Conservation (phyloP, 2,797 vertebrate species). For the Syngnathus rostellatus region DNA sequence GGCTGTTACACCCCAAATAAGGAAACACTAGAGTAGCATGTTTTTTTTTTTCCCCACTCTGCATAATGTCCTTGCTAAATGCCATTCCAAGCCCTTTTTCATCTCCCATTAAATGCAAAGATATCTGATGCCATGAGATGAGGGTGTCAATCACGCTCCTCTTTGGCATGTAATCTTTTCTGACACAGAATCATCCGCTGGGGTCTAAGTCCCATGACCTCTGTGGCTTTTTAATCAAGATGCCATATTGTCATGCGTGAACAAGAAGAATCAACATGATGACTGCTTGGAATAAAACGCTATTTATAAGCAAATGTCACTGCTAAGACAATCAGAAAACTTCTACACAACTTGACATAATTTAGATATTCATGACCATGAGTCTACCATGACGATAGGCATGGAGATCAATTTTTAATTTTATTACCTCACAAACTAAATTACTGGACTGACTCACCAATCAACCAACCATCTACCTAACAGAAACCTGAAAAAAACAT, state of each 20-base stretch:
- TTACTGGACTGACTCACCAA: background rate
- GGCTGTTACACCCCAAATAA: too few relatives aligned
- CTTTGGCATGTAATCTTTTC: slow-evolving; percentile 23
- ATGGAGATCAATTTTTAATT: background rate
- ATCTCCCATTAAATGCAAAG: background rate
- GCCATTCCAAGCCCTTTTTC: background rate
- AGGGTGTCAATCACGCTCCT: background rate
- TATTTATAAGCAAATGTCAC: background rate
- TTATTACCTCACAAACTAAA: background rate
- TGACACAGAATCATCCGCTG: slow-evolving; percentile 22
- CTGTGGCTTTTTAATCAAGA: slow-evolving; percentile 2
- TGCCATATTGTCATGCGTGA: background rate
- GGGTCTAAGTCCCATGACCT: slow-evolving; percentile 29
- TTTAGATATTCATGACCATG: background rate
- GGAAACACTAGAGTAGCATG: background rate
- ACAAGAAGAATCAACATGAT: slow-evolving; percentile 2
- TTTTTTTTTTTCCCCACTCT: background rate
- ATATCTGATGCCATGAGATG: background rate
- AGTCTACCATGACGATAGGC: background rate
- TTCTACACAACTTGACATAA: background rate
- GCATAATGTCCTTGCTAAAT: background rate
- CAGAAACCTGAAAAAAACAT: too few relatives aligned
- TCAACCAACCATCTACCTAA: background rate
- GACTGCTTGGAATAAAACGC: background rate
- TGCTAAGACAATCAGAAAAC: background rate